Evolutionary conservation across 2,797 vertebrate genomes (phyloP), one percentile per base, ranked within the genome.

Genomic region (Leuciscus waleckii): DNA sequence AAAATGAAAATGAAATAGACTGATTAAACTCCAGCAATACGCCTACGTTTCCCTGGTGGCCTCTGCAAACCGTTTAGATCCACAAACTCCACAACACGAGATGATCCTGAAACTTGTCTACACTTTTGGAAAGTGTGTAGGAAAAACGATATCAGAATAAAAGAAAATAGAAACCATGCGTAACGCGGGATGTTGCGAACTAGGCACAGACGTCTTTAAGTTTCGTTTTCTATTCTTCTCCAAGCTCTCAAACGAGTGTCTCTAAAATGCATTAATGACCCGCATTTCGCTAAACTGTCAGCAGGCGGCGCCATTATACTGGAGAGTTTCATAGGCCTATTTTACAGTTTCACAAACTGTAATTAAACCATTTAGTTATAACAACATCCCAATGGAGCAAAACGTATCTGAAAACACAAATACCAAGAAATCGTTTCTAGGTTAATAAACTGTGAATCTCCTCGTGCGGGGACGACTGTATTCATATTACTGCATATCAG

Each of bases 171-270:
- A 32, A 32, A 46, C 7, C 63, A 29, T 32, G 35, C 81, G 21
- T 56, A 46, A 68, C 0, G 29, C 65, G 5, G 10, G 4, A 26
- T 26, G 23, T 21, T 6, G 19, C 29, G 51, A 79, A 21, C 51
- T 16, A 9, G 14, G 1, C 49, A 77, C 35, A 35, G 37, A 19
- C 17, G 26, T 19, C 61, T 54, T 21, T 77, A 81, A 87, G 87
- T 95, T 96, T 95, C 94, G 91, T 73, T 95, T 95, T 95, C 91
- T 10, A 83, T 94, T 94, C 91, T 71, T 77, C 9, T 0, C 0
- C 61, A 81, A n/a, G 19, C 7, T 23, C 9, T n/a, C 41, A 35
- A 51, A 65, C 26, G 23, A 23, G 3, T 37, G 43, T n/a, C 35
- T 67, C 23, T n/a, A 14, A 65, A 56, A 76, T 0, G 17, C n/a